phyloP scores from a whole-genome alignment of 1,140 invertebrate species.

The Leucophenga varia region DNA sequence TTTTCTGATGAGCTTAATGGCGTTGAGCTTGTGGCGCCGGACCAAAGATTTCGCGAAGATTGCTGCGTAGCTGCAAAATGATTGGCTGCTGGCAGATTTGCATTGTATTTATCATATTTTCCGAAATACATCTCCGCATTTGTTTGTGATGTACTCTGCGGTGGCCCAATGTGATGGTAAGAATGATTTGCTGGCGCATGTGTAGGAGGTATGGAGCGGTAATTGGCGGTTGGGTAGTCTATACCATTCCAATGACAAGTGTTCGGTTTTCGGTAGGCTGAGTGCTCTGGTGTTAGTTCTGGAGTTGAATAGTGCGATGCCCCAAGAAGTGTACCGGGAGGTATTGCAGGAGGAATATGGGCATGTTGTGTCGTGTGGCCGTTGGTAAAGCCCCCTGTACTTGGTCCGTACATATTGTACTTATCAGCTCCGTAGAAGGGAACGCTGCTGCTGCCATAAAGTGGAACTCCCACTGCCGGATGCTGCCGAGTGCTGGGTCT shows the following conservation, averaged over 20 bases:
- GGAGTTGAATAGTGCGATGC: too few species aligned
- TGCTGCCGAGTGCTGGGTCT: constrained; percentile 39
- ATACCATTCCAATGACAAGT: constrained; percentile 39
- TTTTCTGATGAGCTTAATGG: too few species aligned
- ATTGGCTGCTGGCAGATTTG: constrained; percentile 12
- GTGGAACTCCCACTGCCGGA: constrained; percentile 13
- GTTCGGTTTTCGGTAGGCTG: constrained; percentile 23
- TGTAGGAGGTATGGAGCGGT: constrained; percentile 18
- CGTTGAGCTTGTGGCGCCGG: too few species aligned
- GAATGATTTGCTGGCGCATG: constrained; percentile 13
- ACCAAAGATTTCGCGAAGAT: constrained; percentile 26
- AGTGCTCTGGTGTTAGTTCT: too few species aligned
- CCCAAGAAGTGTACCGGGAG: too few species aligned
- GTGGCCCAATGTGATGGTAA: constrained; percentile 12
- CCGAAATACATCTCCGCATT: constrained; percentile 28
- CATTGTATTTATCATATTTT: constrained; percentile 38
- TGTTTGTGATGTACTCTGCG: constrained; percentile 2
- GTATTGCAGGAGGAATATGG: too few species aligned
- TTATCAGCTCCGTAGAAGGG: constrained; percentile 17
- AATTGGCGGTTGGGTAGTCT: constrained; percentile 32
- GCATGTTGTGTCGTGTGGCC: too few species aligned
- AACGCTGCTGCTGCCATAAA: constrained; percentile 11
- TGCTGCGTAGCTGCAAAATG: constrained; percentile 19
- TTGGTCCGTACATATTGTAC: constrained; percentile 27
- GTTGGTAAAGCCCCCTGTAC: neutral